Base-by-base conservation (phyloP, 1,140 invertebrate species). In the Notospermus geniculatus region DNA sequence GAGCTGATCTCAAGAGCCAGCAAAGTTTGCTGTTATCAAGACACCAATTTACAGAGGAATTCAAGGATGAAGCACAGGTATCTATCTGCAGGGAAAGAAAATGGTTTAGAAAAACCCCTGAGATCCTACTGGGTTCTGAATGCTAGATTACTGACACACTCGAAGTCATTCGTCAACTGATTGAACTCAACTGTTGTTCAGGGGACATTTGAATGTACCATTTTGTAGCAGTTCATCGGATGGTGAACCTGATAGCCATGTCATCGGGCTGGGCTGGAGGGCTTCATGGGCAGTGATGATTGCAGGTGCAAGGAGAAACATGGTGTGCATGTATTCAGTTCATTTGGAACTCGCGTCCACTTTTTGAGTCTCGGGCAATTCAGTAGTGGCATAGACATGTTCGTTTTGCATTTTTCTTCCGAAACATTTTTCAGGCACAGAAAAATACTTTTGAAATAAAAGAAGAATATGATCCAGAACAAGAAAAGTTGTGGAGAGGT, bases 401-500 rank as follows among this genome's bases (percentile, higher is more conserved):
- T 17, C 22, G 11, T 53, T 22, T 50, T 30, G 36, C 50, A 29
- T 55, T 64, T 58, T 43, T 60, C 28, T 1, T 43, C 13, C 30
- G 45, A 46, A 52, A 43, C n/a, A 11, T 36, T 55, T 59, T 76
- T 25, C 81, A 83, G 66, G 74, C 70, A 28, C 56, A 58, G 39
- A 73, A 71, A 50, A 79, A 77, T 57, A 67, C 64, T 15, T 66
- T 80, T 58, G 84, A 87, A 68, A 82, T 86, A 19, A 65, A 74
- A 17, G 86, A 87, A 78, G 74, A 82, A 62, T 86, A 82, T 78
- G 78, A 84, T 60, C 83, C 86, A 55, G 74, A 85, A 60, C 70
- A 85, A 70, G 81, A 86, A 62, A 72, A 80, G 60, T 60, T 82
- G 32, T 87, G 85, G 86, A 82, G 73, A 77, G 67, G 83, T 85